Evolutionary conservation across 2,113 vertebrate genomes (phyloP), one percentile per base, ranked within the genome.

Genomic region (Sebastes fasciatus): DNA sequence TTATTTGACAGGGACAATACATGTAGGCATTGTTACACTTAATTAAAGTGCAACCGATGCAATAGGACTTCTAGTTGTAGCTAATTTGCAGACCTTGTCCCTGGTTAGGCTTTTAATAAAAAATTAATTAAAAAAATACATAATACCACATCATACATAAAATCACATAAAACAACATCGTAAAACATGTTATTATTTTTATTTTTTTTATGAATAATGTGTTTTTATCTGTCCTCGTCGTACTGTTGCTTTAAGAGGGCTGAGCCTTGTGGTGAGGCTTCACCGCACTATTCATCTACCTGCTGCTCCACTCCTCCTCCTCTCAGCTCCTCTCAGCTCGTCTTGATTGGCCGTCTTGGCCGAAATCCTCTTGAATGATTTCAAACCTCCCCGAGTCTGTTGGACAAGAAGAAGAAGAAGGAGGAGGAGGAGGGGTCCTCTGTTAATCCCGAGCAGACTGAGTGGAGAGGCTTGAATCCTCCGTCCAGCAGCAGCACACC

Each of bases 241-340:
- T 74, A 14, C 92, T 93, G 94, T 82, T 45, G 52, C 94, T 94
- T 95, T 95, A 95, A 95, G 94, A 79, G 87, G 92, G 94, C 93
- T 3, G 94, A 82, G 77, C 88, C 77, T 26, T 82, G 42, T 6
- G 0, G 7, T 4, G 74, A 49, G 65, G 54, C 83, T 81, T 19
- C 79, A 0, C 65, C 65, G 68, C 72, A 64, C 85, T 80, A 23
- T 26, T 82, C 83, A 74, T 90, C 81, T 94, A 94, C 92, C 94
- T 94, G 93, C 92, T 87, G 85, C 86, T 60, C 16, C 48, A 49
- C 84, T 26, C 26, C 26, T 26, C 26, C 26, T 26, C 26, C 26
- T 26, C 26, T 26, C 26, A 26, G 58, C 91, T 87, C 21, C 83
- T 75, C 80, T 87, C 82, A 26, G 74, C 64, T 5, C 68, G 66